Conservation (phyloP, 2,888 invertebrate genomes). For the Apocheima hispidaria region DNA sequence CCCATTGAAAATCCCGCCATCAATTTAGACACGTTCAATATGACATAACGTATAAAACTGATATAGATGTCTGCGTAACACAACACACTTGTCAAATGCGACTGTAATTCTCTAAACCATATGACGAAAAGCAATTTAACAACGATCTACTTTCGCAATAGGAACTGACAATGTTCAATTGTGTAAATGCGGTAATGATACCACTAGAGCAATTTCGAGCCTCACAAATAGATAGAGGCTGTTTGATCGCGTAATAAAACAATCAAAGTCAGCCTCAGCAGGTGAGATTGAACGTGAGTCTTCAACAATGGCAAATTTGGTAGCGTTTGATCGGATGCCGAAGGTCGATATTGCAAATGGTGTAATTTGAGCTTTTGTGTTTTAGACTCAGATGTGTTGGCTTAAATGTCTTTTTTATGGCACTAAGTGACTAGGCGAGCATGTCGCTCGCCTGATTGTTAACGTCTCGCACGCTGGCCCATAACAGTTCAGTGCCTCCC, state of each 20-base stretch:
- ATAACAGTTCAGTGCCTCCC: too few relatives aligned
- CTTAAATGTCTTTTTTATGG: too few relatives aligned
- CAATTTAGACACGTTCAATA: slow-evolving; percentile 30
- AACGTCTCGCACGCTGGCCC: too few relatives aligned
- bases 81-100: slow-evolving; percentile 62
- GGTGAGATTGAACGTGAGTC: slow-evolving; percentile 43
- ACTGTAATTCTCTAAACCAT: slow-evolving; percentile 66
- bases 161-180: slow-evolving; percentile 75
- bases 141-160: slow-evolving; percentile 77
- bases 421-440: too few relatives aligned
- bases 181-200: slow-evolving; percentile 77
- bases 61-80: slow-evolving; percentile 41
- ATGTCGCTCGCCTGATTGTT: too few relatives aligned
- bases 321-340: slow-evolving; percentile 26
- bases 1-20: slow-evolving; percentile 39
- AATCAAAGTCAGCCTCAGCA: slow-evolving; percentile 47
- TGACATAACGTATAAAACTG: slow-evolving; percentile 29
- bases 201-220: slow-evolving; percentile 59
- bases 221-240: slow-evolving; percentile 52
- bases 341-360: slow-evolving; percentile 30
- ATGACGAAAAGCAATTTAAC: slow-evolving; percentile 80
- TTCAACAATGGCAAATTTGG: slow-evolving; percentile 34
- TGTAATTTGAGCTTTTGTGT: slow-evolving; percentile 16
- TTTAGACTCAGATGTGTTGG: neutral
- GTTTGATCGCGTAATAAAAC: slow-evolving; percentile 51